Evolutionary conservation across 2,888 invertebrate species (phyloP), one percentile per base, ranked within the genome.

Genomic region (Plebejus melissa): DNA sequence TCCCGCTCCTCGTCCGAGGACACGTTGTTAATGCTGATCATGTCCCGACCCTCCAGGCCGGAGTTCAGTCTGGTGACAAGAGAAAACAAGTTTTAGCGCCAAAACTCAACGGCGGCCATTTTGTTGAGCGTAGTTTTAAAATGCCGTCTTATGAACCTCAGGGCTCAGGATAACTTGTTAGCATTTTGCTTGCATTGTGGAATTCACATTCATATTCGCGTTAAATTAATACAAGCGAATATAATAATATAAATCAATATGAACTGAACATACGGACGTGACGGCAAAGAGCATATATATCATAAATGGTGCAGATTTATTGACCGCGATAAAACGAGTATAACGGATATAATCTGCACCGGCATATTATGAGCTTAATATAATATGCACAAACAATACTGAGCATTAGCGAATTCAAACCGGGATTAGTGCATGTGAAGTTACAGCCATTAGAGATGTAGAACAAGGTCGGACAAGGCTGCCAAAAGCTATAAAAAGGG

Each of bases 21-120:
- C 79, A 80, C 85, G 85, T 90, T 90, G 86, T 88, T 89, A 81
- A 94, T 89, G 85, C 93, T 91, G 88, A 94, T 91, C 82, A 93
- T 87, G 82, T 94, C 94, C 80, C 94, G 93, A 81, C 94, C 92
- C 86, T 94, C 93, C 85, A 92, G 83, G 76, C 87, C 88, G 84
- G 92, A 88, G 86, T 85, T 88, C 82, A 93, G 85, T 86, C 93
- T 93, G 89, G 7, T 80, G 81, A 46, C 75, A 79, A 75, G 76
- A 70, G 38, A 41, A 22, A 41, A 70, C 41, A 4, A 5, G 1
- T 1, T 36, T 70, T 70, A 70, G 41, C 38, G 22, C 38, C 70
- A 70, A 70, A 70, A 70, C 28, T 38, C 70, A 41, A 36, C 65
- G 13, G 65, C 36, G 13, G 32, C 32, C 60, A 65, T 32, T 16